Percentiles rank a stretch among this genome's conserved stretches.
phyloP scores from a whole-genome alignment of 2,113 vertebrate genomes.

The Actenoides hombroni region DNA sequence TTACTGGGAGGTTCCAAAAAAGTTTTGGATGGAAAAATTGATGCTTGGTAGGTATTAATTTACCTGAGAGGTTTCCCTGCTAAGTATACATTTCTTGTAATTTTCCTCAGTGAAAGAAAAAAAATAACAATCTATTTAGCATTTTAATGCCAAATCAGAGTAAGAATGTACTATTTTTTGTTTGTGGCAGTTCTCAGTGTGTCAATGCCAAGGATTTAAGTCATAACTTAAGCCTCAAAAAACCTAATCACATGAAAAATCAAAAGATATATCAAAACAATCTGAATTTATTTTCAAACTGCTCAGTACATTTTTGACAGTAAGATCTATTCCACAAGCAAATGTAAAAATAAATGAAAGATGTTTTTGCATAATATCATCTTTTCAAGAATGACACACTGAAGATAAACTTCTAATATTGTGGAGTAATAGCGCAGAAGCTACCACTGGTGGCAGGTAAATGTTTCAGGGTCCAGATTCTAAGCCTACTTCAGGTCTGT shows the following conservation, averaged over 20 bases:
- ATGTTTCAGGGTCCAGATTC: background rate
- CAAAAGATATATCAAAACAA: background rate
- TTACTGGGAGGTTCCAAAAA: background rate
- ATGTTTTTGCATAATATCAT: background rate
- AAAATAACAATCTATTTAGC: background rate
- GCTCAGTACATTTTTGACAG: background rate
- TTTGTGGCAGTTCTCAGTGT: background rate
- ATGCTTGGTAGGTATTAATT: background rate
- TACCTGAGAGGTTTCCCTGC: background rate
- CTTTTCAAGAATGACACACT: background rate
- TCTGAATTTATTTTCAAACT: background rate
- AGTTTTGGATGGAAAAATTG: background rate
- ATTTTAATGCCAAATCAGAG: background rate
- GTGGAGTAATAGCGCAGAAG: background rate
- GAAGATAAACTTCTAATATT: background rate
- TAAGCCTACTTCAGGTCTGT: background rate
- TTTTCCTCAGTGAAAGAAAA: background rate
- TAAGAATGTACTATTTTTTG: background rate
- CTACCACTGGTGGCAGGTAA: background rate
- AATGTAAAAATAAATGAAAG: background rate
- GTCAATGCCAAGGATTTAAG: background rate
- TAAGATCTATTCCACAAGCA: background rate
- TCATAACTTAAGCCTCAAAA: background rate
- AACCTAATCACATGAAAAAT: background rate
- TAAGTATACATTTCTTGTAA: background rate